phyloP scores from a whole-genome alignment of 2,888 invertebrate species.

The Hydroisotoma schaefferi region DNA sequence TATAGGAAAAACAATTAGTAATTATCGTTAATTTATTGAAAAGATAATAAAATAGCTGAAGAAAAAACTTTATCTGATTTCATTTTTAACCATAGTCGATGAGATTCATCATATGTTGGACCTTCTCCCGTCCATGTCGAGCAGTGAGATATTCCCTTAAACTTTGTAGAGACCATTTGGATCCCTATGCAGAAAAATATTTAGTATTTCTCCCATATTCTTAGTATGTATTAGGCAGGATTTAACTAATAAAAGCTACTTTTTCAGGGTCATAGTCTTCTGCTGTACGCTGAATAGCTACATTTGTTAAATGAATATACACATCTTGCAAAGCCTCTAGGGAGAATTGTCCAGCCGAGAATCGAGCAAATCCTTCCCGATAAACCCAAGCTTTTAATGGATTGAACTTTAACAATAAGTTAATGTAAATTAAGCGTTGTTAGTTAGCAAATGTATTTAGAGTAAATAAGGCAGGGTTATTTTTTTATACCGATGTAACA shows the following conservation, averaged over 20 bases:
- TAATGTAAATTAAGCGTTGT: not conserved
- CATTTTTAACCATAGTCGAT: too few relatives aligned
- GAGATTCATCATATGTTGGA: slow-evolving; percentile 55
- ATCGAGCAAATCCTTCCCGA: slow-evolving; percentile 62
- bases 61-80: too few relatives aligned
- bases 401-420: slow-evolving; percentile 51
- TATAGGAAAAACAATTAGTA: too few relatives aligned
- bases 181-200: slow-evolving; percentile 53
- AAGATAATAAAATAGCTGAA: too few relatives aligned
- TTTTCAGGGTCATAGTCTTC: slow-evolving; percentile 51
- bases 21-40: too few relatives aligned
- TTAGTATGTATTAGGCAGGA: not conserved
- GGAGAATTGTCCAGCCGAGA: slow-evolving; percentile 60
- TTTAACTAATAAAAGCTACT: slow-evolving; percentile 12
- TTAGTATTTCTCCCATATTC: not conserved
- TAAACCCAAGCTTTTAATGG: slow-evolving; percentile 59
- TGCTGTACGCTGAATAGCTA: slow-evolving; percentile 58
- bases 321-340: slow-evolving; percentile 59
- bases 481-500: slow-evolving; percentile 65
- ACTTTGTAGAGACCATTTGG: slow-evolving; percentile 59
- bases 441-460: not conserved
- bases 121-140: slow-evolving; percentile 56
- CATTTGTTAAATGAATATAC: slow-evolving; percentile 60
- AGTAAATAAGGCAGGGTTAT: too few relatives aligned
- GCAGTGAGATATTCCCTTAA: slow-evolving; percentile 55